Evolutionary conservation across 2,113 vertebrate genomes (phyloP).

Genomic region (Lampris megalopsis): DNA sequence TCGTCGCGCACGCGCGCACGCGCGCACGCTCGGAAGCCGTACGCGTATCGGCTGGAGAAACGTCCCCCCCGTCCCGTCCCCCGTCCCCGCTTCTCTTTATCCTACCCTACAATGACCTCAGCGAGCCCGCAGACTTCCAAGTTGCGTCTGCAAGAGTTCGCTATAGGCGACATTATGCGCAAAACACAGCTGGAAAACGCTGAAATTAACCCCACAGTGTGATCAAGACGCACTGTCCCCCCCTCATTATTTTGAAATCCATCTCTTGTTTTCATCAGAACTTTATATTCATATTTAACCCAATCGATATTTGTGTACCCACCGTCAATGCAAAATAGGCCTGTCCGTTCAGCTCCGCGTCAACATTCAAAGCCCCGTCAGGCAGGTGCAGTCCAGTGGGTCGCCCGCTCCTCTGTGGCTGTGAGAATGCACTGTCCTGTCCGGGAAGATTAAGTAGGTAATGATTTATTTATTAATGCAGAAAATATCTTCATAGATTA

Average conservation of each 20-base stretch:
- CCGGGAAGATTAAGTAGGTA: constrained; percentile 52
- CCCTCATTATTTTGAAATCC: too few species aligned
- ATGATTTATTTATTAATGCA: constrained; percentile 73
- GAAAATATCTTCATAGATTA: constrained; percentile 63
- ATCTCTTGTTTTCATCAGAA: too few species aligned
- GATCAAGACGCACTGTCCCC: too few species aligned
- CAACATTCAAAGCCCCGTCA: background rate
- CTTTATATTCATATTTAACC: background rate
- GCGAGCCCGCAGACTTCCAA: constrained; percentile 19
- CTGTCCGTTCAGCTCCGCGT: background rate
- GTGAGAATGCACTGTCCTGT: constrained; percentile 32
- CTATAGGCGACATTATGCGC: background rate
- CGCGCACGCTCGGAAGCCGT: constrained; percentile 13
- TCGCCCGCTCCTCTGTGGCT: constrained; percentile 15
- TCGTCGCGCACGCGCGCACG: constrained; percentile 33
- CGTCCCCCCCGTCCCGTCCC: background rate
- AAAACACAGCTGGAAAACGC: background rate
- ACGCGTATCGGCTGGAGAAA: background rate
- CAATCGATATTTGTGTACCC: background rate
- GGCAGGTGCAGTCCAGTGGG: constrained; percentile 30
- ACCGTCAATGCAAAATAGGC: background rate
- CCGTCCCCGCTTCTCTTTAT: constrained; percentile 26
- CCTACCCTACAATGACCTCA: constrained; percentile 36
- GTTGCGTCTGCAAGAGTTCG: constrained; percentile 45
- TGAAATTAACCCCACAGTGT: background rate